A percentile compares a stretch with the other conserved stretches of the same genome.
These are phyloP conservation scores for zebrafish (Danio rerio) DNA, from an alignment of 2,113 vertebrate species.

Conservation along the genomic window DNA sequence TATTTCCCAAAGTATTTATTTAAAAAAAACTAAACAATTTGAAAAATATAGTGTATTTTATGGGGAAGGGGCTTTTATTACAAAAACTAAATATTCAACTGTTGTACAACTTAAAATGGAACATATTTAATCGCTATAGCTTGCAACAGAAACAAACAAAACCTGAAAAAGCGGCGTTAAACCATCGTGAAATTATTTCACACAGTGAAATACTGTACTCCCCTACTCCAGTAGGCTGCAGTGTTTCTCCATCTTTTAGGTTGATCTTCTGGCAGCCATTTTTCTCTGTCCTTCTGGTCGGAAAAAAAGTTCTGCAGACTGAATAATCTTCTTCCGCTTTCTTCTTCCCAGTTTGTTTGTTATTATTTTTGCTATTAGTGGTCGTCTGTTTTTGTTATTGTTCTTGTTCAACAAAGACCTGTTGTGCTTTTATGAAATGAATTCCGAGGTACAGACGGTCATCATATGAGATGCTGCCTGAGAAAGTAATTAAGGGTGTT, in stretches of 20 bases:
- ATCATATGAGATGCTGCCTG: conserved; percentile 58
- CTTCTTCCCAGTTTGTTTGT: background rate
- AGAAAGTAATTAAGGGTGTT: conserved; percentile 64
- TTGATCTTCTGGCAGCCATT: conserved; percentile 63
- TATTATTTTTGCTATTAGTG: background rate
- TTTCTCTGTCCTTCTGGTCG: conserved; percentile 57
- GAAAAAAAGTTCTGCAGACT: background rate
- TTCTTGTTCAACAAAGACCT: background rate
- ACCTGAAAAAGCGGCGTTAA: no score
- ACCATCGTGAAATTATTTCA: no score
- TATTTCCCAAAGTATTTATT: no score
- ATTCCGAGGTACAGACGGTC: conserved; percentile 5
- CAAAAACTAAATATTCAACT: no score
- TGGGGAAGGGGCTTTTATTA: no score
- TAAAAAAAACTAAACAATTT: no score
- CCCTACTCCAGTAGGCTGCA: conserved; percentile 71
- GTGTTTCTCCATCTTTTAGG: conserved; percentile 57
- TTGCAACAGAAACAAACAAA: no score
- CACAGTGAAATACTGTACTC: background rate
- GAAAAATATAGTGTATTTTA: no score
- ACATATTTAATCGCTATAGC: no score
- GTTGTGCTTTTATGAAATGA: background rate
- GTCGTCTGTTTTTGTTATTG: background rate
- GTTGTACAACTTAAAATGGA: no score
- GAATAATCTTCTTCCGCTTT: background rate